Percentiles rank a stretch among this genome's conserved stretches.
Evolutionary conservation across 92 coral and sea anemone genomes (phyloP).

Genomic region (Zoanthus sociatus): DNA sequence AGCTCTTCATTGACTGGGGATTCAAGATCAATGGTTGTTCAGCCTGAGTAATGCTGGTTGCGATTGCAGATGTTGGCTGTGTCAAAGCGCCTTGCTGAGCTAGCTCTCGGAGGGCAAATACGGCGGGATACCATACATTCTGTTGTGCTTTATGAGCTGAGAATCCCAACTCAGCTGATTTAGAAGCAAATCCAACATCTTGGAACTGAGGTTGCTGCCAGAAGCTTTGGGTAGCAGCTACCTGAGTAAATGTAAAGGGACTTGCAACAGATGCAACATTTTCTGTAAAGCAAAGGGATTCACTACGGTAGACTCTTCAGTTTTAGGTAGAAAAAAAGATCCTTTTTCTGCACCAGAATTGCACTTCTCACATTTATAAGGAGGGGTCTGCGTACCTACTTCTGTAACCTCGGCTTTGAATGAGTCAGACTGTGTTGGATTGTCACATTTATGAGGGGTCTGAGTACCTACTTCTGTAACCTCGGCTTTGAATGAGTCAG

Average conservation of each 20-base stretch:
- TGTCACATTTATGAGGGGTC: not conserved
- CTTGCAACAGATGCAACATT: not conserved
- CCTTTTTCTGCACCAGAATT: conserved; percentile 14
- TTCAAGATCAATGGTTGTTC: conserved; percentile 21
- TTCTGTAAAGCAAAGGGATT: conserved; percentile 25
- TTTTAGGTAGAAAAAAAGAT: not conserved
- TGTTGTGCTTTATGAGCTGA: conserved; percentile 58
- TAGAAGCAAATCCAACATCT: conserved; percentile 59
- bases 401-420: too few species aligned
- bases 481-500: conserved; percentile 51
- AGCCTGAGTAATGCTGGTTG: not conserved
- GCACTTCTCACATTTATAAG: conserved; percentile 39
- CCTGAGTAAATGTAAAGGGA: conserved; percentile 30
- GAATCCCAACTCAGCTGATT: conserved; percentile 69
- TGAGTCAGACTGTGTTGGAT: too few species aligned
- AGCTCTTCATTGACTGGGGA: conserved; percentile 40
- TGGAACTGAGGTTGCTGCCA: conserved; percentile 77
- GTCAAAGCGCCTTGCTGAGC: conserved; percentile 46
- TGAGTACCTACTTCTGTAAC: conserved; percentile 43
- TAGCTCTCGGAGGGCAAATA: conserved; percentile 50
- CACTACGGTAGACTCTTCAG: not conserved
- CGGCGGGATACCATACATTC: conserved; percentile 65
- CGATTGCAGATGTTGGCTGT: conserved; percentile 19
- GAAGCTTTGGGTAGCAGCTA: conserved; percentile 58
- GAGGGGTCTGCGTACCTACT: not conserved